A percentile compares a stretch with the other conserved stretches of the same genome.
Evolutionary conservation across 2,113 vertebrate genomes (phyloP).

Genomic region (Lichenostomus cassidix): DNA sequence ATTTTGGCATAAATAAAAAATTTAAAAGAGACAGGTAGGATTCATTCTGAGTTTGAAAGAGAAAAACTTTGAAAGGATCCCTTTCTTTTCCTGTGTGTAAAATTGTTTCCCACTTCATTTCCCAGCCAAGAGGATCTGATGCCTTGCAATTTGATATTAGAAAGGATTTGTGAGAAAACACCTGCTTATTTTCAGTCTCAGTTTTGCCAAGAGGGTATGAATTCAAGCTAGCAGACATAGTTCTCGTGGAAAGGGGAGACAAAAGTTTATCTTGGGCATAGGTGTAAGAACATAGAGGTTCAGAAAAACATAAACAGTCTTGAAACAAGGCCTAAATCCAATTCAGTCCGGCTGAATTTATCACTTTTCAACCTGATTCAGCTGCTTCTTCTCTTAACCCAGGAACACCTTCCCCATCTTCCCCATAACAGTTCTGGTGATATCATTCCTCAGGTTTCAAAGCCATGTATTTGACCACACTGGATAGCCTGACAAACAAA

Average conservation of each 20-base stretch:
- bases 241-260: not conserved
- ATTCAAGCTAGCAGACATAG: not conserved
- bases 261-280: not conserved
- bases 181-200: not conserved
- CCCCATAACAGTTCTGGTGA: not conserved
- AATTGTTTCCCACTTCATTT: not conserved
- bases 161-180: not conserved
- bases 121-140: not conserved
- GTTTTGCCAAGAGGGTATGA: not conserved
- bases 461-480: not conserved
- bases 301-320: not conserved
- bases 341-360: not conserved
- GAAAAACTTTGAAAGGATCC: not conserved
- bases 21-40: not conserved
- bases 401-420: not conserved
- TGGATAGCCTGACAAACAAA: not conserved
- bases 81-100: not conserved
- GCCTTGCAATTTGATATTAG: not conserved
- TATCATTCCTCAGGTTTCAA: not conserved
- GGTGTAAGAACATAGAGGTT: accelerated
- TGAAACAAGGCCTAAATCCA: not conserved
- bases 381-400: not conserved
- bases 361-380: not conserved
- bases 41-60: not conserved
- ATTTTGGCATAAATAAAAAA: not conserved